Conservation (phyloP, 1,140 invertebrate species). For the Pararge aegeria region DNA sequence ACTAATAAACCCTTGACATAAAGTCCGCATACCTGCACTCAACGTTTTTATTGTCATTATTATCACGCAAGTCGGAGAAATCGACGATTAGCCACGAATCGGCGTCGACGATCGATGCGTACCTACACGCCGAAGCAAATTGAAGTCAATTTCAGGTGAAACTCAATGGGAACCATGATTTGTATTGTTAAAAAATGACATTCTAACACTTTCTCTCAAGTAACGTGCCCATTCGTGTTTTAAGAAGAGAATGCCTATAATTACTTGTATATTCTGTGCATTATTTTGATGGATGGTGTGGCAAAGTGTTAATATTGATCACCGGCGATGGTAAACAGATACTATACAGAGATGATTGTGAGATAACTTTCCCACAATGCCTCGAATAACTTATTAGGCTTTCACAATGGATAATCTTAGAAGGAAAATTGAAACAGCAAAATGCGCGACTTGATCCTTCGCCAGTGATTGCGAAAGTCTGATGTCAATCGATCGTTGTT, state of each 20-base stretch:
- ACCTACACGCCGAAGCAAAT: conserved; percentile 45
- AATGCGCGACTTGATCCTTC: not conserved
- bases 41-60: conserved; percentile 26
- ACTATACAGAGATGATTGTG: not conserved
- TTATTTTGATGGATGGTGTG: not conserved
- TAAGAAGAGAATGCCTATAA: not conserved
- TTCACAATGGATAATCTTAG: not conserved
- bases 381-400: not conserved
- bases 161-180: conserved; percentile 30
- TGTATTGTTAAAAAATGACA: conserved; percentile 22
- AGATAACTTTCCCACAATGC: not conserved
- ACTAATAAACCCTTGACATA: conserved; percentile 23
- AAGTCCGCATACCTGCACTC: conserved; percentile 16
- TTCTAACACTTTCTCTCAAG: conserved; percentile 17
- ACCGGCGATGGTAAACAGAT: not conserved
- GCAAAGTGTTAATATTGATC: not conserved
- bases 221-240: not conserved
- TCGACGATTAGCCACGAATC: conserved; percentile 38
- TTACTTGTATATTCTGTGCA: not conserved
- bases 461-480: not conserved
- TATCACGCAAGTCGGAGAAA: conserved; percentile 48
- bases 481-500: not conserved
- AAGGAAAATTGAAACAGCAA: not conserved
- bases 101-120: conserved; percentile 36
- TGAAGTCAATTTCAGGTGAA: conserved; percentile 45